Base-by-base conservation (phyloP, 2,797 vertebrate species). In the Pagetopsis macropterus region DNA sequence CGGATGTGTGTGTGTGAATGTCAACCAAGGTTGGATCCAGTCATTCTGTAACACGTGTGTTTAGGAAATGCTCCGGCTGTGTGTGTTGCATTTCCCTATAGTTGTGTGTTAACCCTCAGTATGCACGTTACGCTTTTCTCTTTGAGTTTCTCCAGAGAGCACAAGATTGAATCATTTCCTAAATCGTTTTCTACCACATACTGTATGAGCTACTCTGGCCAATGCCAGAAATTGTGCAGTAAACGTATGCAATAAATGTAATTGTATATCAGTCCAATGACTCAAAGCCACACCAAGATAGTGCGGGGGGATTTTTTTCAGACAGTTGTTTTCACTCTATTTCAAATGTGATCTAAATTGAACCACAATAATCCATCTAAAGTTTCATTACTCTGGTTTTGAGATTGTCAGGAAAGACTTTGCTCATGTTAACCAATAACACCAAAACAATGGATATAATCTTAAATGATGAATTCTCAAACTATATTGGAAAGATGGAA, bases 11-110 rank as follows among this genome's bases (percentile, higher is more conserved):
- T 55, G 64, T 65, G 31, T 89, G 90, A 92, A 93, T 92, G 91
- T 92, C 88, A 91, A n/a, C 75, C 89, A 91, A 92, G 92, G 92
- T 91, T 84, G 83, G 81, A 79, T 19, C 45, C 49, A 75, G 72
- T 73, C 66, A 33, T 65, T 69, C 61, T 61, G 70, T 87, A 87
- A 79, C 75, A 86, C 8, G 70, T 86, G 80, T 70, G 71, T 86
- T 71, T 70, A 31, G 44, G 41, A 65, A 45, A n/a, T 27, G 50
- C 27, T 66, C 48, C 4, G 19, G 51, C 40, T 49, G 56, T 54
- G 54, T 17, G 51, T 63, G 14, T 2, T 33, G 44, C 41, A 40
- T 58, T 43, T 8, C 51, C 2, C 41, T 44, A 52, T 55, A 63
- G 23, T 60, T 37, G n/a, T 58, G 33, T 65, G 48, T 56, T 43